Evolutionary conservation across 1,140 invertebrate genomes (phyloP).

Genomic region (Brachionus rubens): DNA sequence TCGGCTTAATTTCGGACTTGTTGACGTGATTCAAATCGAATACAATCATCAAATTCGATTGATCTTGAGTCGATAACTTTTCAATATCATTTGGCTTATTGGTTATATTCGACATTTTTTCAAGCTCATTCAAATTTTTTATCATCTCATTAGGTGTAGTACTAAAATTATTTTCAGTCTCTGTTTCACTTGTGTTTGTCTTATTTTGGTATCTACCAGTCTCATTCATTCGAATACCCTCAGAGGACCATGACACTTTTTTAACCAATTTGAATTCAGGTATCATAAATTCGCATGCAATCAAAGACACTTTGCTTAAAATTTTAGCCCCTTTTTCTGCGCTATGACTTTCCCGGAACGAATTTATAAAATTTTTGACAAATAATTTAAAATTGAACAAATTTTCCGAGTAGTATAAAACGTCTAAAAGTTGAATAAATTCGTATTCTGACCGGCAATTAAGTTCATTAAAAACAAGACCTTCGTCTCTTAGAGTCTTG

Average conservation of each 20-base stretch:
- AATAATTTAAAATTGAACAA: slow-evolving; percentile 2
- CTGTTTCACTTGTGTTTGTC: neutral
- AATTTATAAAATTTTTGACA: slow-evolving; percentile 24
- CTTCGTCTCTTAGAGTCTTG: neutral
- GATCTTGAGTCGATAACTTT: slow-evolving; percentile 10
- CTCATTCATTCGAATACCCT: neutral
- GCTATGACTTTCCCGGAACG: neutral
- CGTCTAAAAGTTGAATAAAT: neutral
- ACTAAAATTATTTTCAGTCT: slow-evolving; percentile 4
- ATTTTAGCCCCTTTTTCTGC: neutral
- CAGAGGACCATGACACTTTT: slow-evolving; percentile 25
- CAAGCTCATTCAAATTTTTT: neutral
- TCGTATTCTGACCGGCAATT: neutral
- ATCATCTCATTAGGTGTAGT: neutral
- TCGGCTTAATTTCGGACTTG: neutral
- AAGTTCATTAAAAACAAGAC: neutral
- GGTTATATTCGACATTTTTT: neutral
- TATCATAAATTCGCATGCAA: slow-evolving; percentile 15
- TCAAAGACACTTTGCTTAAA: neutral
- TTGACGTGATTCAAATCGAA: neutral
- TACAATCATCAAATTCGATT: slow-evolving; percentile 2
- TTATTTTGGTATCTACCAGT: neutral
- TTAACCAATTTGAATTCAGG: slow-evolving; percentile 10
- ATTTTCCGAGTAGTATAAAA: slow-evolving; percentile 10
- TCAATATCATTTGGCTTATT: slow-evolving; percentile 7